phyloP scores from a whole-genome alignment of 2,888 invertebrate species.

The Camponotus fellah region DNA sequence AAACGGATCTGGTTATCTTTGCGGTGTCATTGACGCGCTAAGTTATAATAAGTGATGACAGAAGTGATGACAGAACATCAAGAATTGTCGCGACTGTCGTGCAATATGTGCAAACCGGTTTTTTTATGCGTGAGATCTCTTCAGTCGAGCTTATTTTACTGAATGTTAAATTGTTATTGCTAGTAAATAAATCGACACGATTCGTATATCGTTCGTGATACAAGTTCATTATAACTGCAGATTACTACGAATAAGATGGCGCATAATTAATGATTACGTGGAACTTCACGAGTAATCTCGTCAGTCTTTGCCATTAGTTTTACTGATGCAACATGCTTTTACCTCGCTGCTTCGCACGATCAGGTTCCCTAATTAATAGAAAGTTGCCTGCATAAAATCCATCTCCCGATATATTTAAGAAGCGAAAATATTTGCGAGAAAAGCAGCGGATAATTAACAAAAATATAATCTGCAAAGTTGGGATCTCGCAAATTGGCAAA shows the following conservation, averaged over 20 bases:
- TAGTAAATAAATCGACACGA: not conserved
- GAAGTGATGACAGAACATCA: conserved; percentile 62
- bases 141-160: not conserved
- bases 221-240: not conserved
- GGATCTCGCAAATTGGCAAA: conserved; percentile 24
- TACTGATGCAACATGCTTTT: not conserved
- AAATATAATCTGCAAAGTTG: conserved; percentile 38
- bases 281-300: not conserved
- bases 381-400: conserved; percentile 48
- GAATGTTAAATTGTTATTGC: not conserved
- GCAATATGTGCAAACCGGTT: conserved; percentile 59
- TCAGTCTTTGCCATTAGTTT: not conserved
- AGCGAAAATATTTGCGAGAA: not conserved
- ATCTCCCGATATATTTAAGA: conserved; percentile 32
- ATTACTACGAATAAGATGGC: not conserved
- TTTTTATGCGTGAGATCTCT: conserved; percentile 1
- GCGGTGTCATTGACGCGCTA: conserved; percentile 63
- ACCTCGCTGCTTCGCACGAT: not conserved
- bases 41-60: conserved; percentile 63
- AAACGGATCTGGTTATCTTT: conserved; percentile 66
- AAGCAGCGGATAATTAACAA: conserved; percentile 53
- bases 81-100: conserved; percentile 32
- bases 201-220: not conserved
- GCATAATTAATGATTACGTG: conserved; percentile 9
- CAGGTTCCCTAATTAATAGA: conserved; percentile 38